phyloP scores from a whole-genome alignment of 2,888 invertebrate genomes.

The Apamea sordens region DNA sequence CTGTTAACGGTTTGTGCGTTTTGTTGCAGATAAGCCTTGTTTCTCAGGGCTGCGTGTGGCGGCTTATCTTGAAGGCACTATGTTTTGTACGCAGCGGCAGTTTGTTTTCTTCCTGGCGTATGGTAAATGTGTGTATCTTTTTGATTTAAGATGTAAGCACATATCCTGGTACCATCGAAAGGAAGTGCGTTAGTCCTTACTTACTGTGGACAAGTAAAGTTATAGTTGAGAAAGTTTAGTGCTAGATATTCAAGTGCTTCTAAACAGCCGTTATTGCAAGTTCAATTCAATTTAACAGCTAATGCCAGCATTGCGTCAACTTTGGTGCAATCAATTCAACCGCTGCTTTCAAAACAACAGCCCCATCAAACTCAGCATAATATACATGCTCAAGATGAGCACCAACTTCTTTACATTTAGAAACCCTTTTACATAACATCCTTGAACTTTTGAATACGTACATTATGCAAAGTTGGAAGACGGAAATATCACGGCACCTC shows the following conservation, averaged over 20 bases:
- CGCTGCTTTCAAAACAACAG: constrained; percentile 9
- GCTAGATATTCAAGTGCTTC: not conserved
- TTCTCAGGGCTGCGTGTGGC: constrained; percentile 63
- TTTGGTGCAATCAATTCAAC: constrained; percentile 14
- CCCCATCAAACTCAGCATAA: constrained; percentile 20
- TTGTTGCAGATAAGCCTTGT: constrained; percentile 61
- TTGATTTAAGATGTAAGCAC: constrained; percentile 42
- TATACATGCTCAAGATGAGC: constrained; percentile 31
- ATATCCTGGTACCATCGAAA: constrained; percentile 12
- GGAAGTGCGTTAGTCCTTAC: constrained; percentile 4
- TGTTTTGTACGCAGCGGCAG: constrained; percentile 39
- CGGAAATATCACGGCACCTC: constrained; percentile 64
- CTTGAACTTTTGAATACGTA: constrained; percentile 50
- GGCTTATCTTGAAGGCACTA: constrained; percentile 52
- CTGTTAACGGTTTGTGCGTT: constrained; percentile 73
- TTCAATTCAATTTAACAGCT: constrained; percentile 6
- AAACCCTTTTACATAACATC: constrained; percentile 55
- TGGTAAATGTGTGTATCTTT: constrained; percentile 37
- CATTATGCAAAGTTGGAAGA: constrained; percentile 60
- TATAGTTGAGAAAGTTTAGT: constrained; percentile 8
- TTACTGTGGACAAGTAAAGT: not conserved
- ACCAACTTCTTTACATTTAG: constrained; percentile 42
- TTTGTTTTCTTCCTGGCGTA: constrained; percentile 34
- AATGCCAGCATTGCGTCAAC: not conserved
- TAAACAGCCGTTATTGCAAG: constrained; percentile 12